Evolutionary conservation across 2,797 vertebrate genomes (phyloP).

Genomic region (Allobates femoralis): DNA sequence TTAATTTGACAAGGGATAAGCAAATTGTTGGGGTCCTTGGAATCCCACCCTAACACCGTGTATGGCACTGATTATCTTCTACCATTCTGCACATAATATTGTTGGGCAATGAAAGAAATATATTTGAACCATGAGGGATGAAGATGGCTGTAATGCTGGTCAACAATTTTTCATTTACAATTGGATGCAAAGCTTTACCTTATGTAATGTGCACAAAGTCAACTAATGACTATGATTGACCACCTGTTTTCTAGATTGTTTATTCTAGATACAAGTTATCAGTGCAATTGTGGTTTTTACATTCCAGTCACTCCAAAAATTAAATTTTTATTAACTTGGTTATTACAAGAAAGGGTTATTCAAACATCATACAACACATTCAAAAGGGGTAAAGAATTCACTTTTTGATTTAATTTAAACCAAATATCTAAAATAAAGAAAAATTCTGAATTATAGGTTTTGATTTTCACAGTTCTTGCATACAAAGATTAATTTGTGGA

Average conservation of each 20-base stretch:
- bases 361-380: neutral
- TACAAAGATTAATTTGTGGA: conserved; percentile 25
- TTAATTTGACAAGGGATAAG: too few species aligned
- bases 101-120: too few species aligned
- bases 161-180: neutral
- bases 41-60: too few species aligned
- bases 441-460: conserved; percentile 50
- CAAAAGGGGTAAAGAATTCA: conserved; percentile 42
- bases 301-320: conserved; percentile 19
- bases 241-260: neutral
- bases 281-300: neutral
- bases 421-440: conserved; percentile 63
- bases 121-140: too few species aligned
- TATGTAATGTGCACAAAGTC: neutral
- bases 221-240: neutral
- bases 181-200: too few species aligned
- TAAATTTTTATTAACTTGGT: neutral
- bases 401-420: conserved; percentile 71
- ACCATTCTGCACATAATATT: too few species aligned
- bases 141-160: too few species aligned
- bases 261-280: conserved; percentile 22
- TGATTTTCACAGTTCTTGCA: conserved; percentile 63
- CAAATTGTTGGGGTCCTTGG: too few species aligned
- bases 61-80: too few species aligned
- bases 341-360: neutral